These are phyloP conservation scores for Nothura maculosa DNA, from an alignment of 2,797 vertebrate species.

Conservation along the genomic window DNA sequence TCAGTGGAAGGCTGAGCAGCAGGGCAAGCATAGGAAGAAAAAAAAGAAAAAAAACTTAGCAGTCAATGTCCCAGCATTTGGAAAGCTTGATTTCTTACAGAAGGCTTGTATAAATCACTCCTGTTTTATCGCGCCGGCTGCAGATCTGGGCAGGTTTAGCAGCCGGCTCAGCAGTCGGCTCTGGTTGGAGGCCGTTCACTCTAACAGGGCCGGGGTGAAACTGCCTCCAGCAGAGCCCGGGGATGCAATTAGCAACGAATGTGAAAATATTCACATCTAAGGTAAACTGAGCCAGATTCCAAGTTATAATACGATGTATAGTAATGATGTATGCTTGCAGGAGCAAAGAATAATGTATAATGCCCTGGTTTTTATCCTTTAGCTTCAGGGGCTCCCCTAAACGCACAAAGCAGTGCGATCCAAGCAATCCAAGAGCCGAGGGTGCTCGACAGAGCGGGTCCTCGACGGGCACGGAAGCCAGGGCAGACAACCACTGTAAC, in stretches of 20 bases:
- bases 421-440: too few species aligned
- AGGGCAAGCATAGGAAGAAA: neutral
- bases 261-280: neutral
- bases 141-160: neutral
- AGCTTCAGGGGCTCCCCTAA: neutral
- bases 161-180: too few species aligned
- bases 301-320: neutral
- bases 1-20: too few species aligned
- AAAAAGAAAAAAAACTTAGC: too few species aligned
- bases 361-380: neutral
- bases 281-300: neutral
- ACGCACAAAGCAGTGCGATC: too few species aligned
- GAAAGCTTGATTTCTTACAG: neutral
- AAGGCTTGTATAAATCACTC: neutral
- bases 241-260: neutral
- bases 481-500: rapidly evolving
- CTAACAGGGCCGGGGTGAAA: too few species aligned
- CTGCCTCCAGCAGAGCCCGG: too few species aligned
- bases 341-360: neutral
- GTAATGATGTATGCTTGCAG: neutral
- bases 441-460: neutral
- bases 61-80: neutral
- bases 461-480: rapidly evolving
- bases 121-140: too few species aligned
- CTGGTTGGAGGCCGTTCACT: too few species aligned